phyloP scores from a whole-genome alignment of 2,797 vertebrate species.

The Semaprochilodus insignis region DNA sequence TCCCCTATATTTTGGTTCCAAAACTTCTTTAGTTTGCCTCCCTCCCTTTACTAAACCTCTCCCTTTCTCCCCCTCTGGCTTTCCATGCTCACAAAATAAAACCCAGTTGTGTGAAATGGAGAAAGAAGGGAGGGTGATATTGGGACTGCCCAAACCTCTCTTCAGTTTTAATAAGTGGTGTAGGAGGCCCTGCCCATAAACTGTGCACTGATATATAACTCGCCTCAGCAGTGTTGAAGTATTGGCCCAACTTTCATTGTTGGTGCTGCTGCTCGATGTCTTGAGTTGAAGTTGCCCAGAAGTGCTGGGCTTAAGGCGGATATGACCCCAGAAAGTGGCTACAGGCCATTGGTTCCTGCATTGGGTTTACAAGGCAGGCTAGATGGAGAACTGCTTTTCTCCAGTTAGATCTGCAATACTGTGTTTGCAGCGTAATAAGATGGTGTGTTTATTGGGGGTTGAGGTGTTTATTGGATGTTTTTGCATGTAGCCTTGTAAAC shows the following conservation, averaged over 20 bases:
- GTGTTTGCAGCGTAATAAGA: slow-evolving; percentile 12
- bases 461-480: slow-evolving; percentile 20
- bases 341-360: neutral
- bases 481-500: slow-evolving; percentile 18
- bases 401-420: neutral
- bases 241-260: slow-evolving; percentile 9
- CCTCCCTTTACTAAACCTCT: neutral
- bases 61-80: slow-evolving; percentile 13
- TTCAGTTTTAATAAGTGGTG: slow-evolving; percentile 78
- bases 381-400: neutral
- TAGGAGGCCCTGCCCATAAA: slow-evolving; percentile 76
- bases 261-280: neutral
- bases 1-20: neutral
- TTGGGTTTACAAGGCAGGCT: neutral
- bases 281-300: slow-evolving; percentile 12
- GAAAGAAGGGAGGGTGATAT: slow-evolving; percentile 65
- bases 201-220: slow-evolving; percentile 70
- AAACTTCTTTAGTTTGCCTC: neutral
- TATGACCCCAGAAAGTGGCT: neutral
- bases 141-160: slow-evolving; percentile 77
- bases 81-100: slow-evolving; percentile 62
- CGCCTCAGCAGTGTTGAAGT: slow-evolving; percentile 27
- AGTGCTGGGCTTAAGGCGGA: slow-evolving; percentile 4
- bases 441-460: slow-evolving; percentile 3
- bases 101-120: slow-evolving; percentile 69